Percentiles rank a stretch among this genome's conserved stretches.
Evolutionary conservation across 2,113 vertebrate genomes (phyloP).

Genomic region (Mellivora capensis): DNA sequence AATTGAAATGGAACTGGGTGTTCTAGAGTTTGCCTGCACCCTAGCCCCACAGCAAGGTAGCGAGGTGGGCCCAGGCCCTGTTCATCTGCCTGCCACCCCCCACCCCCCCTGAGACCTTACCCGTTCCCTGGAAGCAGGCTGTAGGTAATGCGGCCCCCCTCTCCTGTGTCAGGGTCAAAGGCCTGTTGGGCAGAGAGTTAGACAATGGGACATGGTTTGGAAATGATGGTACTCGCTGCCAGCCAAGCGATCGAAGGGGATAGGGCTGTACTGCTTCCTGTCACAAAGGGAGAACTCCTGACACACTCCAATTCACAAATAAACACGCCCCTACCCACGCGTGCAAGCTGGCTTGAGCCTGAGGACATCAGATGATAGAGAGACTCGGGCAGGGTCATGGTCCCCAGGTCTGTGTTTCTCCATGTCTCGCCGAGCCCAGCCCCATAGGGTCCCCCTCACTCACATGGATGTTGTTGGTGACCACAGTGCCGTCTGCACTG

Average conservation of each 20-base stretch:
- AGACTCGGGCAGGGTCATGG: neutral
- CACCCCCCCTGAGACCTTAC: slow-evolving; percentile 73
- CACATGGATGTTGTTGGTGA: slow-evolving; percentile 84
- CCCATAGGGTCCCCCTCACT: neutral
- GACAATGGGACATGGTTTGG: neutral
- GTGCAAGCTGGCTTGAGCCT: neutral
- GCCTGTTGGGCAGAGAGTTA: slow-evolving; percentile 82
- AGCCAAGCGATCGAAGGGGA: rapidly evolving
- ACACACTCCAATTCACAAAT: neutral
- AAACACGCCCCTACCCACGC: neutral
- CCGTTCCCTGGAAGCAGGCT: slow-evolving; percentile 87
- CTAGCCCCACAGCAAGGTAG: neutral
- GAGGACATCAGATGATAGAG: neutral
- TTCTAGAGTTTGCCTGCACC: neutral
- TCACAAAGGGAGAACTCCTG: neutral
- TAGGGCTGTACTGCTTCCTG: neutral
- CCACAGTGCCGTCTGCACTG: slow-evolving; percentile 71
- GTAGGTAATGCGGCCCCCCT: slow-evolving; percentile 86
- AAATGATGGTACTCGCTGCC: too few species aligned
- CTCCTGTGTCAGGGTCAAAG: slow-evolving; percentile 87
- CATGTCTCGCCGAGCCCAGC: neutral
- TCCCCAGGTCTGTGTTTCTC: neutral
- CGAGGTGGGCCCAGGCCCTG: neutral
- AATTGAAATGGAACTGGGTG: neutral
- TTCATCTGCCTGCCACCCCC: neutral